Base-by-base conservation (phyloP, 2,888 invertebrate genomes). In the Patella ulyssiponensis region DNA sequence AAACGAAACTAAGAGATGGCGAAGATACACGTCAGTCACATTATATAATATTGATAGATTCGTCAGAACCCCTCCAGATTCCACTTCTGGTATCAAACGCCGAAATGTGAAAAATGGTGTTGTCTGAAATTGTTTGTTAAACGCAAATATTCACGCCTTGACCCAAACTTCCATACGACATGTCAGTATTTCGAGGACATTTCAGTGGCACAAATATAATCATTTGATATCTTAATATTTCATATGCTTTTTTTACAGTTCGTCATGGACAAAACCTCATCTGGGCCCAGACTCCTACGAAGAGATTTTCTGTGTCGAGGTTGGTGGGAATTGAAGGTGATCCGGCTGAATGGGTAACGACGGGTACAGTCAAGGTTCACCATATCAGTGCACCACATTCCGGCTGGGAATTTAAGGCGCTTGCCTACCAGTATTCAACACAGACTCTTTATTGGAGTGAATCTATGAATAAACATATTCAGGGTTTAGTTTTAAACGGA, bases 261-360 rank as follows among this genome's bases (percentile, higher is more conserved):
- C 84, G 84, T 0, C 90, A 90, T 80, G 87, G 86, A 7, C 79
- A 83, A 53, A 90, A 89, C 76, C 79, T 90, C 14, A 86, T 90
- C 71, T 90, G 90, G 90, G 85, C 89, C 0, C 89, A 89, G 82
- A 86, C 83, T 3, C 87, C 88, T 1, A 78, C 83, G 4, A 77
- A 81, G 14, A 79, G 80, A n/a, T 77, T 83, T 7, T 85, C 86
- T 3, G 85, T 87, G 23, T 86, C 90, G 1, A 78, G 88, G 9
- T 84, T 90, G 52, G 88, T 90, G 23, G 87, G 88, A 9, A 89
- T 90, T 17, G 85, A 85, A 73, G 90, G 90, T 0, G 86, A 89
- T 79, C 90, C 90, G 0, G 73, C 83, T 9, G 83, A 81, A n/a
- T 90, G 90, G 90, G 86, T 89, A 1, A 77, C 82, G 11, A 86